Base-by-base conservation (phyloP, 1,140 invertebrate species). In the Trichomalopsis sarcophagae region DNA sequence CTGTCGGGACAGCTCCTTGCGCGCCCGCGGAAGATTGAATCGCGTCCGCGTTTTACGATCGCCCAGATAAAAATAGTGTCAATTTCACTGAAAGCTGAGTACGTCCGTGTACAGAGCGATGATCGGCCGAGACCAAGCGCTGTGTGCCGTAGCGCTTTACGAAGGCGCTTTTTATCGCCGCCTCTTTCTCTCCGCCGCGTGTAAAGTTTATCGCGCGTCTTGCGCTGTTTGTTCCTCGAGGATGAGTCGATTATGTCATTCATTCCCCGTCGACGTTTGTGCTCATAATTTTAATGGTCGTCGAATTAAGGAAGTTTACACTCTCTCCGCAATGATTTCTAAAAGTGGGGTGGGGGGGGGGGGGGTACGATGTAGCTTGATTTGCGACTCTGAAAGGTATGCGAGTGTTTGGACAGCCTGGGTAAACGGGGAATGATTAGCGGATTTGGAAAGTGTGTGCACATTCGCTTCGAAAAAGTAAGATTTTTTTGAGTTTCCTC, bases 11-110 rank as follows among this genome's bases (percentile, higher is more conserved):
- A 33, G 68, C 23, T 30, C 23, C 23, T 71, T 10, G 2, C 68
- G 23, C 62, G 44, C n/a, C n/a, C 36, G 36, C 14, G 73, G n/a
- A 78, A 78, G 23, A 78, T 78, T 78, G 50, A 78, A 78, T 78
- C 68, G 68, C 74, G 40, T 47, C 40, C 36, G n/a, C 36, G 6
- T 44, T 76, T 44, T 78, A 62, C 27, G 55, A 62, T 33, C 21
- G 17, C 40, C 0, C 4, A 17, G n/a, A 62, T 78, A 78, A 78
- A 78, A 78, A 55, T 76, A 76, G 74, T 44, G 74, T 62, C 76
- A 78, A 78, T 78, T 78, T 66, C 50, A 33, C 47, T 62, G 76
- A 62, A 66, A 62, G 76, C 47, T 66, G 27, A 30, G 14, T 75
- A 21, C 11, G 17, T 27, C 69, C 55, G 40, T 44, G 40, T 44